Evolutionary conservation across 2,113 vertebrate species (phyloP).

Genomic region (Callocephalon fimbriatum): DNA sequence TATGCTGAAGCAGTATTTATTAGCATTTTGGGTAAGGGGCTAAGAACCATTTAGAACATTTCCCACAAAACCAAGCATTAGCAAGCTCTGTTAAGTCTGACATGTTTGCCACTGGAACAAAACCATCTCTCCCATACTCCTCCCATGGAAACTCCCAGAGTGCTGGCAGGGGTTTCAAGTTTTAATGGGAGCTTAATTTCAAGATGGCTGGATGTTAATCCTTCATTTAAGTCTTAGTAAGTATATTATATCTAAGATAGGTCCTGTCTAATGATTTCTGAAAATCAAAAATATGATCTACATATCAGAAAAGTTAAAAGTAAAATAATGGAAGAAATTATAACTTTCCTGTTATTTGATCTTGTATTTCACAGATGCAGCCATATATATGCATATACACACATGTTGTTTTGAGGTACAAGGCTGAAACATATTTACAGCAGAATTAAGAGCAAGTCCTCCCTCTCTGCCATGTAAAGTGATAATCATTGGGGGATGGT

Average conservation of each 20-base stretch:
- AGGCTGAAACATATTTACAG: neutral
- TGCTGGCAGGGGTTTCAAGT: neutral
- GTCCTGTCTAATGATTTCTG: neutral
- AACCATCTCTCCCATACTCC: neutral
- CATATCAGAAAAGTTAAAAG: neutral
- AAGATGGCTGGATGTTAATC: neutral
- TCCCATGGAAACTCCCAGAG: neutral
- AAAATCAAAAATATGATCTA: neutral
- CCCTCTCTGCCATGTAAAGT: neutral
- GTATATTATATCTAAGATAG: neutral
- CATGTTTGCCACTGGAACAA: neutral
- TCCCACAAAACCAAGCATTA: neutral
- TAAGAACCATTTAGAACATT: neutral
- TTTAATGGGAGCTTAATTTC: neutral
- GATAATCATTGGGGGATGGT: neutral
- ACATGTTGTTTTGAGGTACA: neutral
- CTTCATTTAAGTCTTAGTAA: neutral
- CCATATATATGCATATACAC: fast-evolving
- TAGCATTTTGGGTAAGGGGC: neutral
- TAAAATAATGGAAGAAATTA: neutral
- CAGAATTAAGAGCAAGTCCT: neutral
- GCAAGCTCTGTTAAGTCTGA: neutral
- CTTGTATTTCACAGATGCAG: neutral
- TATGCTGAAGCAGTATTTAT: neutral
- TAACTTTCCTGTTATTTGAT: neutral